Evolutionary conservation across 2,797 vertebrate genomes (phyloP), one percentile per base, ranked within the genome.

Genomic region (Discoglossus pictus): DNA sequence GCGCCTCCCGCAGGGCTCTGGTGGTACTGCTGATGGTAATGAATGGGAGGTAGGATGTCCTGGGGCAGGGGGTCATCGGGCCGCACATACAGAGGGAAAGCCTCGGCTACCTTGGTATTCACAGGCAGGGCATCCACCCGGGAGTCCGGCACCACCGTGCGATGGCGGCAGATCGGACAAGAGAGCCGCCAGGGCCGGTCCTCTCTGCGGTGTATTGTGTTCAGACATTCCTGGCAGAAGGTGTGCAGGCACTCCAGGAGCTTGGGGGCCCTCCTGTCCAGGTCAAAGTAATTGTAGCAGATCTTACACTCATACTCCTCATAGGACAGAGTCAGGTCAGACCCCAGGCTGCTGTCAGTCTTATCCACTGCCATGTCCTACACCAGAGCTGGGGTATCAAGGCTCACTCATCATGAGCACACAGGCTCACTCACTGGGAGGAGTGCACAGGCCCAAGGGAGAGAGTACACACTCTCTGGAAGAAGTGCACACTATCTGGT

Each of bases 301-400:
- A 98, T 96, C 76, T 97, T 96, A 80, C 95, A 97, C 73, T 97
- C 94, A 79, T 92, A 94, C 79, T 96, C 95, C 83, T 97, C 94
- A 40, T 91, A 92, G 52, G 89, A 87, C 18, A 77, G 53, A 9
- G 40, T 63, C 21, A 70, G 13, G 12, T 70, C 67, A 9, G 68
- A 70, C 27, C 42, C 42, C 27, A 56, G 47, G 61, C 50, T 42
- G 5, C 59, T 53, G 20, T 34, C 71, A 46, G 81, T 12, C 65
- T 87, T 86, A 80, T 85, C 86, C 83, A 84, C 87, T 78, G 88
- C 89, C 89, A 91, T 90, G 16, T 40, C 25, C 17, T 7, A 16
- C 5, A 4, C 27, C n/a, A n/a, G n/a, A 31, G 4, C 4, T 31
- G 27, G 27, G 27, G 27, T 4, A 31, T 4, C 8, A 8, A 31